Evolutionary conservation across 2,888 invertebrate species (phyloP).

Genomic region (Crematogaster levior): DNA sequence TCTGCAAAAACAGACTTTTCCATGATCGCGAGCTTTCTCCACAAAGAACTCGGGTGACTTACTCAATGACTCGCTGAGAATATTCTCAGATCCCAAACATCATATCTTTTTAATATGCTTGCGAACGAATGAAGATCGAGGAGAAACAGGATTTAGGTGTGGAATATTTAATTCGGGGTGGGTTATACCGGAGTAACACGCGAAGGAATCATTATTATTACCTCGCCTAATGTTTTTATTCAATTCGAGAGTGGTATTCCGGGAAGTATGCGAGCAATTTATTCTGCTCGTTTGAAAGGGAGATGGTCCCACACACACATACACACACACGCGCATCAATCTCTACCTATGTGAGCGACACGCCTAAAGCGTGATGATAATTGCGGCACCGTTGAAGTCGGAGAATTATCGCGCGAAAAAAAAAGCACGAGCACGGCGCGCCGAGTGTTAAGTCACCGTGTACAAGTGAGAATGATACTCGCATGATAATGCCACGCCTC

Average conservation of each 20-base stretch:
- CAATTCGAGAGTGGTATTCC: constrained; percentile 52
- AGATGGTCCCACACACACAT: constrained; percentile 23
- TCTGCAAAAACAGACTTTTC: neutral
- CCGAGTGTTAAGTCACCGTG: constrained; percentile 46
- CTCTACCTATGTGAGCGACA: constrained; percentile 38
- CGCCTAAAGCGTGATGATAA: constrained; percentile 54
- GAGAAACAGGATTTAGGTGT: constrained; percentile 33
- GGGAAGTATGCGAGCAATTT: constrained; percentile 52
- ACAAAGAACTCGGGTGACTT: neutral
- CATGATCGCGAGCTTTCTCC: neutral
- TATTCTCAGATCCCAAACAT: constrained; percentile 22
- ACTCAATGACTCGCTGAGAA: constrained; percentile 19
- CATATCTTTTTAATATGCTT: constrained; percentile 27
- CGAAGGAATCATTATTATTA: constrained; percentile 53
- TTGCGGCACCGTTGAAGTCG: constrained; percentile 39
- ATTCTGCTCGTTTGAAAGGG: constrained; percentile 53
- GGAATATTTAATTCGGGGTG: constrained; percentile 46
- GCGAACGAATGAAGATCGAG: constrained; percentile 32
- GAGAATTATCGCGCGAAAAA: constrained; percentile 44
- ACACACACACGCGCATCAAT: constrained; percentile 15
- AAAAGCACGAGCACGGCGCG: neutral
- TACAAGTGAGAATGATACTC: constrained; percentile 51
- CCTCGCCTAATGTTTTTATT: constrained; percentile 53
- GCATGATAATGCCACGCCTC: constrained; percentile 54
- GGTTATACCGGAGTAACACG: constrained; percentile 47